Evolutionary conservation across 2,888 invertebrate species (phyloP), one percentile per base, ranked within the genome.

Genomic region (Rutpela maculata): DNA sequence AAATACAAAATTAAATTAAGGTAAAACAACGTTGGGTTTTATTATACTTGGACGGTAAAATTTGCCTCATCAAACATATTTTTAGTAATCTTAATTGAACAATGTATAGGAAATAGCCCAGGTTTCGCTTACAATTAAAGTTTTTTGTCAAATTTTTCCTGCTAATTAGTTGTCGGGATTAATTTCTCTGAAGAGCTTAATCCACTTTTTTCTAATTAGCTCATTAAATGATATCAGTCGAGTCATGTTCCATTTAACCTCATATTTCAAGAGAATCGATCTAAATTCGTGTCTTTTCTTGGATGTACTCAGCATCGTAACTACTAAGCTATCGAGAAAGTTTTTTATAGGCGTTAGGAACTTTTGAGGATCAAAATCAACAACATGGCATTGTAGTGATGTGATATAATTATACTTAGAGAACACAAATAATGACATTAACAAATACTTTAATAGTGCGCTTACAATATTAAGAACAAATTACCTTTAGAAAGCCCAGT

Each of bases 31-130:
- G 50, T 6, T 6, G 6, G 50, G 50, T 5, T n/a, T 50, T 50
- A n/a, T n/a, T 50, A 50, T 50, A 50, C 15, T 4, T n/a, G n/a
- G 15, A 15, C 11, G 50, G 50, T 11, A 50, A 15, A 50, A 50
- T 50, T 50, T 50, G 50, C 50, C n/a, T 50, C 50, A 50, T 50
- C 50, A 50, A 50, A 50, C 50, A 50, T 50, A 43, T 43, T 43
- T 43, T 43, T 12, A 43, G 43, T 43, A 43, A 43, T 43, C 15
- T 43, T 43, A n/a, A 50, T 50, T 50, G 50, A 5, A n/a, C 50
- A n/a, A 50, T 50, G 3, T 12, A 12, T 43, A 15, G 43, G n/a
- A 50, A n/a, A n/a, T 50, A 50, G 15, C 50, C 12, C 12, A 15
- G 50, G 50, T 15, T 50, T n/a, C 12, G 15, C 50, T 50, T 15